Evolutionary conservation across 1,140 invertebrate genomes (phyloP).

Genomic region (Psix sp.): DNA sequence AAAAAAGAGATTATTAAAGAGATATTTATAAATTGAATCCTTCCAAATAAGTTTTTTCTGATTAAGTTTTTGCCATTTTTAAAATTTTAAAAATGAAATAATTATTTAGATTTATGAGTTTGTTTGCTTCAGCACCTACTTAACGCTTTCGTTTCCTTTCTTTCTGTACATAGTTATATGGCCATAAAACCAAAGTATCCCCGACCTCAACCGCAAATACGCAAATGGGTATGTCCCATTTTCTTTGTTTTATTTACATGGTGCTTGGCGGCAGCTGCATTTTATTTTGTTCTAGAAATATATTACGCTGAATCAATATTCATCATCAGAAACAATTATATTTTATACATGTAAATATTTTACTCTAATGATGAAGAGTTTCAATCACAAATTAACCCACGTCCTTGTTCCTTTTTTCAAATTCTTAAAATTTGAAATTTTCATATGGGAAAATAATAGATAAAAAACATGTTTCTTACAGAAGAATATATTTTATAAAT

Average conservation of each 20-base stretch:
- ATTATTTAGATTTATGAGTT: slow-evolving; percentile 1
- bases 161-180: slow-evolving; percentile 51
- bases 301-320: slow-evolving; percentile 50
- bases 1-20: not conserved
- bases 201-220: slow-evolving; percentile 37
- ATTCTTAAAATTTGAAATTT: too few relatives aligned
- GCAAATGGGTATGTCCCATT: slow-evolving; percentile 50
- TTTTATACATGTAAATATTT: slow-evolving; percentile 54
- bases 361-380: too few relatives aligned
- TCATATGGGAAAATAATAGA: too few relatives aligned
- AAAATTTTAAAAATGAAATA: too few relatives aligned
- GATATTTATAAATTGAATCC: too few relatives aligned
- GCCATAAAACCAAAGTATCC: slow-evolving; percentile 59
- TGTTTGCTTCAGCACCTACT: slow-evolving; percentile 11
- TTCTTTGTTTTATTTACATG: slow-evolving; percentile 56
- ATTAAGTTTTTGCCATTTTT: too few relatives aligned
- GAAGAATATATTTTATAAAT: too few relatives aligned
- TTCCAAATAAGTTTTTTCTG: too few relatives aligned
- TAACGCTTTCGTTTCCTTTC: slow-evolving; percentile 14
- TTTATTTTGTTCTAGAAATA: slow-evolving; percentile 62
- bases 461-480: too few relatives aligned
- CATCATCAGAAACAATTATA: slow-evolving; percentile 57
- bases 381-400: too few relatives aligned
- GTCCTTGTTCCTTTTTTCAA: too few relatives aligned
- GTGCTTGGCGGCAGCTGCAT: slow-evolving; percentile 49